Percentiles rank a stretch among this genome's conserved stretches.
phyloP scores from a whole-genome alignment of 2,888 invertebrate species.

The Meghimatium bilineatum region DNA sequence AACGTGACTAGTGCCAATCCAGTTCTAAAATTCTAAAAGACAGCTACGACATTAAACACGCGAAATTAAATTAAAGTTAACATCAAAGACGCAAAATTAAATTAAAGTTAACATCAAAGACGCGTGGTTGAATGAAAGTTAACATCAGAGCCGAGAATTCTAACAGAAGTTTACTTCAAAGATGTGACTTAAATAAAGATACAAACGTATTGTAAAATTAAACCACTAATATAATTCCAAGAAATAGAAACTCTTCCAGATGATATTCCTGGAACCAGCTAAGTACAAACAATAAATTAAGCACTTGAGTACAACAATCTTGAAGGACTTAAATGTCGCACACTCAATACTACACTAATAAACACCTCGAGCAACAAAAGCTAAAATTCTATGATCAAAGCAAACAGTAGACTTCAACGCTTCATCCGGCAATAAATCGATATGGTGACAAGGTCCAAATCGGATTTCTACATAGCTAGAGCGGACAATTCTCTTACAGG shows the following conservation, averaged over 20 bases:
- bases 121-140: too few relatives aligned
- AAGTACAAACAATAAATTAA: neutral
- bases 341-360: neutral
- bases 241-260: neutral
- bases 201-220: neutral
- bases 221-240: neutral
- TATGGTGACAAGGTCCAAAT: constrained; percentile 9
- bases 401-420: neutral
- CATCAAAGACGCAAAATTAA: too few relatives aligned
- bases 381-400: neutral
- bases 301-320: neutral
- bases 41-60: too few relatives aligned
- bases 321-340: too few relatives aligned
- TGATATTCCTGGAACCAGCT: neutral
- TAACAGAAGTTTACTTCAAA: too few relatives aligned
- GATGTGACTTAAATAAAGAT: neutral
- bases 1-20: too few relatives aligned
- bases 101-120: too few relatives aligned
- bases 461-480: neutral
- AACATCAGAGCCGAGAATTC: too few relatives aligned
- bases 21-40: too few relatives aligned
- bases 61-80: too few relatives aligned
- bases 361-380: neutral
- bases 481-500: constrained; percentile 5
- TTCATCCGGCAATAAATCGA: constrained; percentile 5